These are phyloP conservation scores for Watsonalla binaria DNA, from an alignment of 2,888 invertebrate genomes.

Conservation along the genomic window DNA sequence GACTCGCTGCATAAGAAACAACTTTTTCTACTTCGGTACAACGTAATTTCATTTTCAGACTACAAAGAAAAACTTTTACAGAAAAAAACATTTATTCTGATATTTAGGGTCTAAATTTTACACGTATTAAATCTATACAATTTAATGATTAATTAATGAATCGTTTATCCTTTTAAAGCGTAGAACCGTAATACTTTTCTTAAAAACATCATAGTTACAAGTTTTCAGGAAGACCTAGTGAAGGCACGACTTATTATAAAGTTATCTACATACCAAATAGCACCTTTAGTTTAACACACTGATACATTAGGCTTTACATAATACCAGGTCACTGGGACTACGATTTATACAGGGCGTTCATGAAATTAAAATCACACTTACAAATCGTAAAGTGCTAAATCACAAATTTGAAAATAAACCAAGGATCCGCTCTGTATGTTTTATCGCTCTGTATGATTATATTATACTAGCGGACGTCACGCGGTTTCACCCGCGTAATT, in stretches of 20 bases:
- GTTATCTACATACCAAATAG: conserved; percentile 39
- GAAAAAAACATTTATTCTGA: conserved; percentile 37
- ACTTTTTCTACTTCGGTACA: too few species aligned
- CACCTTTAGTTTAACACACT: conserved; percentile 39
- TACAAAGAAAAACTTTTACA: conserved; percentile 13
- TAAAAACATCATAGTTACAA: conserved; percentile 33
- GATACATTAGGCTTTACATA: neutral
- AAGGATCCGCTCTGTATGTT: too few species aligned
- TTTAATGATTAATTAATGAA: conserved; percentile 29
- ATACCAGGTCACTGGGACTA: neutral
- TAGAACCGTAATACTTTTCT: conserved; percentile 71
- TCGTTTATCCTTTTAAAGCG: conserved; percentile 65
- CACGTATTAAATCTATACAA: conserved; percentile 21
- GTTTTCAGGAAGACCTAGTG: conserved; percentile 55
- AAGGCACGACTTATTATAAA: conserved; percentile 47
- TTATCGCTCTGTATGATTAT: too few species aligned
- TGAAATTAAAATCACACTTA: too few species aligned
- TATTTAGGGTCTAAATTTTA: conserved; percentile 14
- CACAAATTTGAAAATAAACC: too few species aligned
- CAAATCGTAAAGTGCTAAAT: too few species aligned
- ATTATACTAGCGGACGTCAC: too few species aligned
- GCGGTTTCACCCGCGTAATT: too few species aligned
- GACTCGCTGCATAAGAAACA: too few species aligned
- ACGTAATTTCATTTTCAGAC: conserved; percentile 9
- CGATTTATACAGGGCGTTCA: too few species aligned